Percentiles rank a stretch among this genome's conserved stretches.
These are phyloP conservation scores for Diglossa cyanea DNA, from an alignment of 2,797 vertebrate species.

Conservation along the genomic window DNA sequence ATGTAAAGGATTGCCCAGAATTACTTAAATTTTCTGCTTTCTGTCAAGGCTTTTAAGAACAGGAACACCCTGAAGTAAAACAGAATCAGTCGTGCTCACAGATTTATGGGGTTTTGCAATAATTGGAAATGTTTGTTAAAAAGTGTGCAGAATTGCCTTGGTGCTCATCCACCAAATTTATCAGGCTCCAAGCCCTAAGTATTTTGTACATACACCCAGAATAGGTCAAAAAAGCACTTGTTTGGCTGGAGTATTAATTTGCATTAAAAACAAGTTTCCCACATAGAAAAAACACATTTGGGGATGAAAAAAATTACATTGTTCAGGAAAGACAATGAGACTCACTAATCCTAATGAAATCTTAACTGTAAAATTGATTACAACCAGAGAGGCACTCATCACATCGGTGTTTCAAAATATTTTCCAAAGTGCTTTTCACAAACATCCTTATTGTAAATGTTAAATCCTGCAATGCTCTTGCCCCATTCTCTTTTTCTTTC, in stretches of 20 bases:
- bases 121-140: not conserved
- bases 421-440: not conserved
- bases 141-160: not conserved
- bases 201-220: not conserved
- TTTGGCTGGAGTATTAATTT: not conserved
- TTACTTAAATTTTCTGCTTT: not conserved
- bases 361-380: not conserved
- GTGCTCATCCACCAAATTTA: not conserved
- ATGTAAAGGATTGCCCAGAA: not conserved
- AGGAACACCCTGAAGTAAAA: constrained; percentile 1
- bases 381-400: not conserved
- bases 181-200: not conserved
- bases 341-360: not conserved
- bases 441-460: not conserved
- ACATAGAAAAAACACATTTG: not conserved
- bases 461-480: not conserved
- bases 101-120: not conserved
- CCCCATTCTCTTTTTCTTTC: not conserved
- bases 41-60: constrained; percentile 3
- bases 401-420: not conserved
- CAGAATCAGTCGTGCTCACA: not conserved
- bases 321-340: not conserved
- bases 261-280: not conserved
- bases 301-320: not conserved
- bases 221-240: not conserved